Conservation (phyloP, 2,113 vertebrate species). For the Ardeotis arabs region DNA sequence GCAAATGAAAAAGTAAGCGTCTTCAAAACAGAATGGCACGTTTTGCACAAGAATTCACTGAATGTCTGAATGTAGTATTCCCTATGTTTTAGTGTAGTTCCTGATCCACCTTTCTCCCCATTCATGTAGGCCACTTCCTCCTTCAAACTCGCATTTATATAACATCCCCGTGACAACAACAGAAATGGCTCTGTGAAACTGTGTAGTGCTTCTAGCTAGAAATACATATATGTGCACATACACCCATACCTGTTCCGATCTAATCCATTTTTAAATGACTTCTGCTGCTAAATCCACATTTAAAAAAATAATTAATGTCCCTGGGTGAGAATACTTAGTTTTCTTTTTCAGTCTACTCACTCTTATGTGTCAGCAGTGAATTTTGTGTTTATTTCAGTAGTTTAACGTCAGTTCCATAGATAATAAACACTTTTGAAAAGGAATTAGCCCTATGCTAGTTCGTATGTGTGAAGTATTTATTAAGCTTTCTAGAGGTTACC, state of each 20-base stretch:
- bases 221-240: rapidly evolving
- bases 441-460: not conserved
- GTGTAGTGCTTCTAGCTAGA: not conserved
- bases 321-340: not conserved
- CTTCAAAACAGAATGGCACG: not conserved
- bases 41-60: not conserved
- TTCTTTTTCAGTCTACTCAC: not conserved
- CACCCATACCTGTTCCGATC: not conserved
- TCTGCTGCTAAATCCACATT: not conserved
- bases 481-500: not conserved
- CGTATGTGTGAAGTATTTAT: not conserved
- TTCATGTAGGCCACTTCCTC: not conserved
- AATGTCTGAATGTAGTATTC: not conserved
- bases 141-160: not conserved
- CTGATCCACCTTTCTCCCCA: not conserved
- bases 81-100: not conserved
- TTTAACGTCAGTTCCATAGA: not conserved
- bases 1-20: slow-evolving; percentile 86
- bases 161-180: not conserved
- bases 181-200: not conserved
- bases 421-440: not conserved
- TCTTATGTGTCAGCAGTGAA: not conserved
- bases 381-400: not conserved
- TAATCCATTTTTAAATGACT: not conserved
- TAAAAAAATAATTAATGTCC: not conserved